Evolutionary conservation across 2,888 invertebrate genomes (phyloP).

Genomic region (Mesorhabditis belari): DNA sequence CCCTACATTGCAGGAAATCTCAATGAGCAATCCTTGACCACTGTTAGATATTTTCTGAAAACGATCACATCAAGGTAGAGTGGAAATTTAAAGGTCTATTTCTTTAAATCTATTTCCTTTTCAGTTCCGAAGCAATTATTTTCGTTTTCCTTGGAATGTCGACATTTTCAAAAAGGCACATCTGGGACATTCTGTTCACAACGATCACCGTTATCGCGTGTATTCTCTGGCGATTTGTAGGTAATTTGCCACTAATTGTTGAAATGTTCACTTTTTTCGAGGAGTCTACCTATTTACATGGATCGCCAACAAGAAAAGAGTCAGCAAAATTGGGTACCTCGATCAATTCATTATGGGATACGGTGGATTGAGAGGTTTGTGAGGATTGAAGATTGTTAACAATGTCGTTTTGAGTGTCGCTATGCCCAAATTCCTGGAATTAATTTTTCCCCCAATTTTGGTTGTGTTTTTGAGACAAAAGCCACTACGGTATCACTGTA

Average conservation of each 20-base stretch:
- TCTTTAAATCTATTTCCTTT: constrained; percentile 5
- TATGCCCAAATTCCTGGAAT: too few species aligned
- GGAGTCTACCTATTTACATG: constrained; percentile 71
- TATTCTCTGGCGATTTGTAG: constrained; percentile 78
- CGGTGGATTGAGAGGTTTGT: constrained; percentile 75
- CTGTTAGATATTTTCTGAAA: constrained; percentile 81
- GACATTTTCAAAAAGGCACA: constrained; percentile 81
- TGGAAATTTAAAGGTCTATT: not conserved
- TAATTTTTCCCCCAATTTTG: too few species aligned
- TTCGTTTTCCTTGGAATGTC: constrained; percentile 98
- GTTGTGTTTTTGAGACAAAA: too few species aligned
- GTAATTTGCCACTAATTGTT: constrained; percentile 57
- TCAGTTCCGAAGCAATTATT: constrained; percentile 87
- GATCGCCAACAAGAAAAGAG: constrained; percentile 80
- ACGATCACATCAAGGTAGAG: constrained; percentile 76
- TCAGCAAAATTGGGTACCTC: constrained; percentile 73
- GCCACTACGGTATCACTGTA: too few species aligned
- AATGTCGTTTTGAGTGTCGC: too few species aligned
- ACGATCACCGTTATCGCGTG: constrained; percentile 83
- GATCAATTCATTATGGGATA: constrained; percentile 82
- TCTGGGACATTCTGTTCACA: constrained; percentile 91
- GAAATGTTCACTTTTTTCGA: constrained; percentile 7
- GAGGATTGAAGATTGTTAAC: too few species aligned
- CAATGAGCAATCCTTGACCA: constrained; percentile 34
- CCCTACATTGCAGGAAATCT: constrained; percentile 44